These are phyloP conservation scores for Aphis craccivora DNA, from an alignment of 1,140 invertebrate genomes.

Conservation along the genomic window DNA sequence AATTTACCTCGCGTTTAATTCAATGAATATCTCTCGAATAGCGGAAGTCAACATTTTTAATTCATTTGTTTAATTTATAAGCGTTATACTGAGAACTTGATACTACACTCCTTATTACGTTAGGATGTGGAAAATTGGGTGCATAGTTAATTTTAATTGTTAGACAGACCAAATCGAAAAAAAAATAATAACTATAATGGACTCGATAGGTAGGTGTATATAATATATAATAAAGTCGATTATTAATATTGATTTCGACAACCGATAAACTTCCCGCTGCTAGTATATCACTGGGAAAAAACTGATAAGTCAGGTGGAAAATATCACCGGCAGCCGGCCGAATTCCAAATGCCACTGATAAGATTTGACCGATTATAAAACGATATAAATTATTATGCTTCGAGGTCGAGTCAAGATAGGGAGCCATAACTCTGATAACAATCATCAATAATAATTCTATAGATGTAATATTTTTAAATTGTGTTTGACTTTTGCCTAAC, in stretches of 20 bases:
- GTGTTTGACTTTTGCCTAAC: background rate
- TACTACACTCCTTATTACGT: background rate
- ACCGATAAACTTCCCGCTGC: background rate
- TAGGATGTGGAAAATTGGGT: background rate
- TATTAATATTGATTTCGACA: conserved; percentile 20
- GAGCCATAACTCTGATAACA: conserved; percentile 29
- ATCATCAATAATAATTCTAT: conserved; percentile 38
- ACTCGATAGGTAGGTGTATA: background rate
- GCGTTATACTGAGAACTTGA: background rate
- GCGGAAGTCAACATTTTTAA: background rate
- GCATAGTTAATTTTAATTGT: background rate
- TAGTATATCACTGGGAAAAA: conserved; percentile 7
- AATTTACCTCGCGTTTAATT: background rate
- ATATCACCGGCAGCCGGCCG: conserved; percentile 20
- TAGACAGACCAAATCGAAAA: background rate
- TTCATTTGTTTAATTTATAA: background rate
- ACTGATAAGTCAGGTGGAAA: conserved; percentile 22
- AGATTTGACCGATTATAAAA: conserved; percentile 26
- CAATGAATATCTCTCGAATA: background rate
- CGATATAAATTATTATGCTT: conserved; percentile 31
- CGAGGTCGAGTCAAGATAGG: conserved; percentile 38
- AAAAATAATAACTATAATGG: conserved; percentile 19
- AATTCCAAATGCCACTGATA: conserved; percentile 48
- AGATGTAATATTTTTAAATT: background rate
- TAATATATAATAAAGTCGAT: conserved; percentile 10